These are phyloP conservation scores for Microcebus lehilahytsara DNA, from an alignment of 2,113 vertebrate genomes.

Conservation along the genomic window DNA sequence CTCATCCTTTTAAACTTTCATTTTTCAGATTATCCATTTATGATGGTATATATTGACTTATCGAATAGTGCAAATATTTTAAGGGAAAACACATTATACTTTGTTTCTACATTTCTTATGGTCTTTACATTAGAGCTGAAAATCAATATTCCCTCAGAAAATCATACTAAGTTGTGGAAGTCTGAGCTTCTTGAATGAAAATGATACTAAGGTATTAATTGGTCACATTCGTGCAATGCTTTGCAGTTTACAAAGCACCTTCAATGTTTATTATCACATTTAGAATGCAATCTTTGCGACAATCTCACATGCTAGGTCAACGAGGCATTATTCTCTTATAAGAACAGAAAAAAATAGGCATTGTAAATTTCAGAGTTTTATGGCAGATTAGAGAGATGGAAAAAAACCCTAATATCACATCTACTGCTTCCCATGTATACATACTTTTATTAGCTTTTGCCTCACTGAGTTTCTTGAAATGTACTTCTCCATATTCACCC, in stretches of 20 bases:
- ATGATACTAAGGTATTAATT: not conserved
- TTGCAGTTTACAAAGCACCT: not conserved
- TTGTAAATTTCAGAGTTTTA: not conserved
- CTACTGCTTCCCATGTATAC: not conserved
- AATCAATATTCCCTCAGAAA: not conserved
- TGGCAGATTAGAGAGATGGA: not conserved
- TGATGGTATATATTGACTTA: not conserved
- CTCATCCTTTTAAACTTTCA: not conserved
- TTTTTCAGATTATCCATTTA: not conserved
- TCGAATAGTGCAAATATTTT: not conserved
- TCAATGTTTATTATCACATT: not conserved
- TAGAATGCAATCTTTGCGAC: not conserved
- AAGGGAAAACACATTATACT: not conserved
- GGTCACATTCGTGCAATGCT: not conserved
- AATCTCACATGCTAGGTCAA: not conserved
- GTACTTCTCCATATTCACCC: not conserved
- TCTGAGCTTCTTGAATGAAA: not conserved
- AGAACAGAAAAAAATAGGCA: not conserved
- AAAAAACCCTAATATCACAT: not conserved
- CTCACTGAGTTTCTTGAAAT: not conserved
- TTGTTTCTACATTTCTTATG: not conserved
- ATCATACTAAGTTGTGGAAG: not conserved
- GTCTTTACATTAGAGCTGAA: not conserved
- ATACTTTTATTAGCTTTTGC: not conserved
- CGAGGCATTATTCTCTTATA: not conserved